phyloP scores from a whole-genome alignment of 2,888 invertebrate species.

The Parnassius apollo region DNA sequence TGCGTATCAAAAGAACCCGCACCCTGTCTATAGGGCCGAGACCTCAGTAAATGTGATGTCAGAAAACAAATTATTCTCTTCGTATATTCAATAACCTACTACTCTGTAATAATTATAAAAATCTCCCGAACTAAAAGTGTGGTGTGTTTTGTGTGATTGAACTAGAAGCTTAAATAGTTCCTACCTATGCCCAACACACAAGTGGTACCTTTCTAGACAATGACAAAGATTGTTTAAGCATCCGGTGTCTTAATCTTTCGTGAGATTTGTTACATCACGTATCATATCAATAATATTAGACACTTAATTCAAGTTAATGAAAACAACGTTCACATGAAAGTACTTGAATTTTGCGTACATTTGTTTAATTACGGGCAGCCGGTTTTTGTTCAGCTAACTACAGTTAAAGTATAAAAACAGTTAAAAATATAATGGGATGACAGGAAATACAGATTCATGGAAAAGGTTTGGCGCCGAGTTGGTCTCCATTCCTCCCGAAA shows the following conservation, averaged over 20 bases:
- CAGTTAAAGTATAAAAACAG: constrained; percentile 19
- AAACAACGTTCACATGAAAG: neutral
- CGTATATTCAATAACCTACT: constrained; percentile 65
- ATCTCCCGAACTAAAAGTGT: too few relatives aligned
- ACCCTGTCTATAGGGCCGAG: constrained; percentile 71
- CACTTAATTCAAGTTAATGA: neutral
- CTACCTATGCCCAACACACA: constrained; percentile 9
- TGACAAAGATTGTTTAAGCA: constrained; percentile 65
- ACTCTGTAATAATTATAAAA: neutral
- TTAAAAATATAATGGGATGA: constrained; percentile 73
- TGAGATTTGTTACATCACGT: constrained; percentile 31
- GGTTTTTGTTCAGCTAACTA: constrained; percentile 33
- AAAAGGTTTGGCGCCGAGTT: constrained; percentile 81
- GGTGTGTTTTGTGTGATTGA: too few relatives aligned
- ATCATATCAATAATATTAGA: neutral
- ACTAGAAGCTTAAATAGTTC: too few relatives aligned
- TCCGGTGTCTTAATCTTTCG: constrained; percentile 43
- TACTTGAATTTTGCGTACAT: neutral
- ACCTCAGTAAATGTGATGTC: constrained; percentile 72
- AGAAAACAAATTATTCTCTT: constrained; percentile 78
- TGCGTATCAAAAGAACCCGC: constrained; percentile 67
- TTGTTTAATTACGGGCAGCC: neutral
- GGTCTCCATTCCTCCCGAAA: constrained; percentile 81
- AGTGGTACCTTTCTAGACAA: constrained; percentile 47
- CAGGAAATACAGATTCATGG: constrained; percentile 75